Evolutionary conservation across 2,888 invertebrate genomes (phyloP), one percentile per base, ranked within the genome.

Genomic region (Escarpia spicata): DNA sequence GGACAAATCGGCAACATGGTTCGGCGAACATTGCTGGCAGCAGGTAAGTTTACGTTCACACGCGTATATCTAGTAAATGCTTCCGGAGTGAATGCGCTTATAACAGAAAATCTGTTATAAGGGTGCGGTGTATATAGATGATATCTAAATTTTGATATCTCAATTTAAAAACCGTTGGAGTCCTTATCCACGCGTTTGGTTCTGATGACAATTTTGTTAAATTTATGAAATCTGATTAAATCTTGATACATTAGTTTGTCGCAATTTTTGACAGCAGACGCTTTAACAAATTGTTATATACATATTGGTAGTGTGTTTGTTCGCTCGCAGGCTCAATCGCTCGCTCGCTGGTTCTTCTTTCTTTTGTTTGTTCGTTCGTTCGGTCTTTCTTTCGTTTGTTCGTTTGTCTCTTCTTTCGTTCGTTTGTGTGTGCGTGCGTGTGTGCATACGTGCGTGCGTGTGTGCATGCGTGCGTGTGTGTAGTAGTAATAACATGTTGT

Each of bases 1-100:
- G 52, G 15, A 15, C 75, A 75, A 75, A 26, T 75, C 26, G 75
- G 6, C 75, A 75, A 75, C 19, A 75, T 75, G 75, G n/a, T 75
- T 75, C 26, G 75, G 75, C 75, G n/a, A n/a, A 75, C 75, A n/a
- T 75, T 75, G 75, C 75, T 75, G 75, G 75, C 75, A 75, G 75
- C 75, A 19, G 75, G 75, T 75, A 75, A 75, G 75, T 75, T 75
- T 75, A 26, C 3, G n/a, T 75, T 75, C 75, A 75, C 75, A 26
- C 75, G 75, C 6, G 6, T 75, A 26, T 75, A 75, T 75, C 19
- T 75, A 26, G 6, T 75, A 26, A 26, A n/a, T 75, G 75, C 2
- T 26, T 19, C 19, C 75, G 19, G 6, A 15, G 26, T 26, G 75
- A 75, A 75, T 75, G 19, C 75, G 75, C 19, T 75, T 26, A 75